Evolutionary conservation across 2,888 invertebrate species (phyloP).

Genomic region (Orthonychiurus folsomi): DNA sequence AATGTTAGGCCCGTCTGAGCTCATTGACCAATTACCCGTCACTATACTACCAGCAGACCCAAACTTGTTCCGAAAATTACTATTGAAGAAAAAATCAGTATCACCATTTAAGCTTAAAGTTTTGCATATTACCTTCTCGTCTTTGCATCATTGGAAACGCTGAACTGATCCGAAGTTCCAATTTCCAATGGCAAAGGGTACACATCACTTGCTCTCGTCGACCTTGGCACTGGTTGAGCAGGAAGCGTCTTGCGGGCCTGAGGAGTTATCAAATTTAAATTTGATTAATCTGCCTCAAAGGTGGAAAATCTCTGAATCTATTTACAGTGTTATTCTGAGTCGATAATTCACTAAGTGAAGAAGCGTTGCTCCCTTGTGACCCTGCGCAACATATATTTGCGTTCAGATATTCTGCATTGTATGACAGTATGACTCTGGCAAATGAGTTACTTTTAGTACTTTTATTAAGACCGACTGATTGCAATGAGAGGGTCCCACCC

Average conservation of each 20-base stretch:
- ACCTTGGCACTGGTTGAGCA: slow-evolving; percentile 52
- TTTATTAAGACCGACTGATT: slow-evolving; percentile 36
- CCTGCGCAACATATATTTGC: slow-evolving; percentile 15
- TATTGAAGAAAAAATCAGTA: neutral
- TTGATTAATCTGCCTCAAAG: no score
- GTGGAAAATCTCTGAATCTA: no score
- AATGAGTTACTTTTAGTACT: slow-evolving; percentile 14
- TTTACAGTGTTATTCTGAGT: slow-evolving; percentile 16
- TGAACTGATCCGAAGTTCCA: neutral
- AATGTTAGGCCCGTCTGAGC: slow-evolving; percentile 19
- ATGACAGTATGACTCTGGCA: neutral
- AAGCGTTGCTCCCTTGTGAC: slow-evolving; percentile 32
- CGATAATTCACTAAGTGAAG: slow-evolving; percentile 32
- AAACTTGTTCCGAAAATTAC: slow-evolving; percentile 9
- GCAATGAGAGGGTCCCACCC: slow-evolving; percentile 41
- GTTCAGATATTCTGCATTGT: neutral
- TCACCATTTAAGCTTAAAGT: neutral
- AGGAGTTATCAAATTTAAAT: no score
- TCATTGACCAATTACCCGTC: slow-evolving; percentile 30
- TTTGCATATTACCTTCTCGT: neutral
- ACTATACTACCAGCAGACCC: slow-evolving; percentile 33
- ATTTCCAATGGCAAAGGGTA: slow-evolving; percentile 50
- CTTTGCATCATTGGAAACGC: neutral
- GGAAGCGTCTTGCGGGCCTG: slow-evolving; percentile 42
- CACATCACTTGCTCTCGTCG: slow-evolving; percentile 65